phyloP scores from a whole-genome alignment of 2,888 invertebrate genomes.

The Gymnoscelis rufifasciata region DNA sequence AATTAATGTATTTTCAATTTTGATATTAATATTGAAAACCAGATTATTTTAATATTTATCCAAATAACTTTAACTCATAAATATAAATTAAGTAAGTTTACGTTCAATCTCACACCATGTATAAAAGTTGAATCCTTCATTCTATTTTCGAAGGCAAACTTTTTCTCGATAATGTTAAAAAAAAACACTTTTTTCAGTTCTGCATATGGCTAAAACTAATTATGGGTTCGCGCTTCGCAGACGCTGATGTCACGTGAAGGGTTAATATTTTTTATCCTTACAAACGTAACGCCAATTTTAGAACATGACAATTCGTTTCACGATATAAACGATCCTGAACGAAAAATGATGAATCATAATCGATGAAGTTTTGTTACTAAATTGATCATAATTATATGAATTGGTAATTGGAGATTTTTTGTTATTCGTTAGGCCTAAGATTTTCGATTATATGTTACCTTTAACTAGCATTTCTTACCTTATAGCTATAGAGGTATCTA shows the following conservation, averaged over 20 bases:
- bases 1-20: too few relatives aligned
- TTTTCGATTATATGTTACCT: too few relatives aligned
- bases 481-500: too few relatives aligned
- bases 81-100: too few relatives aligned
- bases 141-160: constrained; percentile 43
- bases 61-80: too few relatives aligned
- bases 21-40: too few relatives aligned
- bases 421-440: too few relatives aligned
- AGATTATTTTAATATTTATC: too few relatives aligned
- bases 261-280: constrained; percentile 50
- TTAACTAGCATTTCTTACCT: too few relatives aligned
- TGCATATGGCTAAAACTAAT: constrained; percentile 72
- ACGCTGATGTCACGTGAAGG: constrained; percentile 73
- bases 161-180: constrained; percentile 18
- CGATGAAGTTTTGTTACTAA: constrained; percentile 7
- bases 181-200: constrained; percentile 46
- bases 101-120: not conserved
- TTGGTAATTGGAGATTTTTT: too few relatives aligned
- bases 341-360: constrained; percentile 12
- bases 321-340: constrained; percentile 10
- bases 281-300: constrained; percentile 34
- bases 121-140: constrained; percentile 6
- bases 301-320: constrained; percentile 37
- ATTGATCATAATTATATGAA: not conserved
- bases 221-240: constrained; percentile 70